These are phyloP conservation scores for Rhadinocentrus ornatus DNA, from an alignment of 2,797 vertebrate genomes.

Conservation along the genomic window DNA sequence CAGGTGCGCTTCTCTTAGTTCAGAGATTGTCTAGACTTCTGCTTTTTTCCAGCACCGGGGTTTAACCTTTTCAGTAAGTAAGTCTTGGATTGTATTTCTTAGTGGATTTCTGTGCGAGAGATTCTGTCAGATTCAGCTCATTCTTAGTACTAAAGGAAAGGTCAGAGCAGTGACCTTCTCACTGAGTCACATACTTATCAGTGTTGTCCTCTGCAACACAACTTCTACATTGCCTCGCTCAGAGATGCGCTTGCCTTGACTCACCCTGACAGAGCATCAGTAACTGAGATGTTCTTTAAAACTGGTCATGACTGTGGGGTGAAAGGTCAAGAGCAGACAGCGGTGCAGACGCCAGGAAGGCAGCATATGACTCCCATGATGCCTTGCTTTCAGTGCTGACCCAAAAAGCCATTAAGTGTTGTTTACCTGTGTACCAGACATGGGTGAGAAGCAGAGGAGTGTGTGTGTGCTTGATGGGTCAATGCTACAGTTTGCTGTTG, in stretches of 20 bases:
- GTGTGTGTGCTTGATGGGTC: conserved; percentile 39
- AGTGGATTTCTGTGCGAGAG: conserved; percentile 41
- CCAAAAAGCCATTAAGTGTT: conserved; percentile 66
- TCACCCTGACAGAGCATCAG: conserved; percentile 19
- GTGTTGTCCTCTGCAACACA: not conserved
- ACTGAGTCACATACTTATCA: conserved; percentile 10
- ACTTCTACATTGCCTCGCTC: not conserved
- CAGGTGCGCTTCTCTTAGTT: conserved; percentile 36
- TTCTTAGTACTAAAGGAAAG: conserved; percentile 35
- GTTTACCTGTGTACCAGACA: conserved; percentile 50
- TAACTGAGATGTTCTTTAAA: conserved; percentile 34
- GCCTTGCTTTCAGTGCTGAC: conserved; percentile 66
- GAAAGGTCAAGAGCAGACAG: conserved; percentile 72
- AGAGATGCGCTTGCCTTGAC: not conserved
- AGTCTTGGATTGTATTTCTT: conserved; percentile 24
- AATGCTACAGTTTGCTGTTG: conserved; percentile 40
- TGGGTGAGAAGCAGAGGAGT: conserved; percentile 35
- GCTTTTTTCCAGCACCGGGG: conserved; percentile 24
- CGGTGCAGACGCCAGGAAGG: conserved; percentile 66
- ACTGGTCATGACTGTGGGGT: conserved; percentile 42
- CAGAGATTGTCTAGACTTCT: conserved; percentile 35
- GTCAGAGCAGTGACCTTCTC: conserved; percentile 41
- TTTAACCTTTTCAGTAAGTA: conserved; percentile 54
- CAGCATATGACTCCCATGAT: conserved; percentile 74
- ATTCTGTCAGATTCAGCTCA: conserved; percentile 51